Evolutionary conservation across 2,113 vertebrate genomes (phyloP), one percentile per base, ranked within the genome.

Genomic region (Benitochromis conjunctus): DNA sequence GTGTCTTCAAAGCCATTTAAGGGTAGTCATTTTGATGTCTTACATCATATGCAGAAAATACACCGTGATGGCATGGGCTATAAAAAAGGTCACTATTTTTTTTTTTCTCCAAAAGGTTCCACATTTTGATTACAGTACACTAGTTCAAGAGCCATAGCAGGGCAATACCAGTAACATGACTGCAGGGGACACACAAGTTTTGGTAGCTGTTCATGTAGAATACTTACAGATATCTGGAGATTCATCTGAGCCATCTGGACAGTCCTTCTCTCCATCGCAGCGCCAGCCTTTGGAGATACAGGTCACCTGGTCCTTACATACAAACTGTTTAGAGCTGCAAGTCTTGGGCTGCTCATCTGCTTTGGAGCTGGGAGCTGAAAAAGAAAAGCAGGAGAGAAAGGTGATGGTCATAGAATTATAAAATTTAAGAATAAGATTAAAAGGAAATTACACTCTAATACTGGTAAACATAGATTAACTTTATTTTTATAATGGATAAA

Each of bases 251-350:
- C 98, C 98, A 85, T 99, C 99, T 2, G 98, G 98, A 94, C 99
- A 99, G 95, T 99, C 99, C 93, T 98, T 98, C 91, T 99, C 99
- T 14, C 97, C 98, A 13, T 99, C 99, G 76, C 99, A 99, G 77
- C 98, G 96, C 99, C 99, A 99, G 92, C 98, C 98, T 95, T 98
- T 99, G 26, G 99, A 99, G 92, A 99, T 98, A 91, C 99, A 99
- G 57, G 98, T 99, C 77, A 98, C 96, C 94, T 98, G 97, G 95
- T 99, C 98, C 96, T 97, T 99, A 91, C 99, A 99, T 76, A 97
- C 97, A 96, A 99, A 99, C 95, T 99, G 98, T 94, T 98, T 99
- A 14, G 98, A 96, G 95, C 97, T 99, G 96, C 99, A 99, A 14
- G 98, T 99, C 96, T 97, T 98, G 57, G 94, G 90, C 19, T 84